Base-by-base conservation (phyloP, 2,113 vertebrate genomes). In the Genyomyrus donnyi region DNA sequence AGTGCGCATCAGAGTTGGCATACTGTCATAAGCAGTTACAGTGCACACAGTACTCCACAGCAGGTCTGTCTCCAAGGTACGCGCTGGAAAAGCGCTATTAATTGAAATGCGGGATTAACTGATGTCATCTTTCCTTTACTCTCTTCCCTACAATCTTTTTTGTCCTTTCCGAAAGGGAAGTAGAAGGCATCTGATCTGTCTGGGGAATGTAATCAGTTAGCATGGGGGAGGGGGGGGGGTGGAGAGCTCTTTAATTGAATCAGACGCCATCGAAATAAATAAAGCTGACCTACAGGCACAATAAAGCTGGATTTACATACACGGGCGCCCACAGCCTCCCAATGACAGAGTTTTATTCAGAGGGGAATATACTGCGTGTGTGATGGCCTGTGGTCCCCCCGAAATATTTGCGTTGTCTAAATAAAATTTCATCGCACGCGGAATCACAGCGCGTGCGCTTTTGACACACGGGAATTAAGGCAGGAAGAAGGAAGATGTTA, bases 81-180 rank as follows among this genome's bases (percentile, higher is more conserved):
- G 56, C 80, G 90, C 62, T 87, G 92, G 92, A 93, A 93, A 90
- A 91, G 85, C 39, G 92, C 66, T 24, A 91, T 91, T 94, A 92
- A 93, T 93, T 93, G 90, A 92, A 89, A 91, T 87, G 88, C 89
- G 91, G 90, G 94, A 94, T 95, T 94, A 95, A 92, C 87, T 90
- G 92, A 94, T 94, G 92, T 77, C 90, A 94, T 93, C 91, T 91
- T 8, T 90, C 88, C 85, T 56, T 89, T 91, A 91, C 45, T 88
- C 53, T 89, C 86, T 46, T 11, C 27, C n/a, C 62, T 31, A 31
- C 62, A 62, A 46, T 48, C 17, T 42, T 62, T 85, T 91, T 74
- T 89, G 88, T 91, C 74, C 46, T 70, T 85, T 86, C 91, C 90
- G 91, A 85, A n/a, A 90, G 85, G 70, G 88, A 89, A 89, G 90